A percentile compares a stretch with the other conserved stretches of the same genome.
Evolutionary conservation across 1,140 invertebrate species (phyloP).

Genomic region (Gryllus bimaculatus): DNA sequence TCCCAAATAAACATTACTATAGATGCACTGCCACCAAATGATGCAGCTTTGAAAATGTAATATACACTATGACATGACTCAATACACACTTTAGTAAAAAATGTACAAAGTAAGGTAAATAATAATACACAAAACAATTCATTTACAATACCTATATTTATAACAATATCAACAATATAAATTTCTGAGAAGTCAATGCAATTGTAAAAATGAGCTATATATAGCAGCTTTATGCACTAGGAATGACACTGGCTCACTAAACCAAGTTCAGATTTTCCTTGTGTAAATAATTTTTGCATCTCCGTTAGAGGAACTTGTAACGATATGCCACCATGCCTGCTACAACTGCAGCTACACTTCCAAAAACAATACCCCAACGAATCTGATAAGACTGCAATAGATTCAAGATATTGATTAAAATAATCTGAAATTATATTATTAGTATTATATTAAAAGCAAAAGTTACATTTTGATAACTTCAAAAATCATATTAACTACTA

Average conservation of each 20-base stretch:
- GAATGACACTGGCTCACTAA: not conserved
- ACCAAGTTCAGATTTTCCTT: not conserved
- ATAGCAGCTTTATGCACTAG: not conserved
- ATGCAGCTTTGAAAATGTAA: not conserved
- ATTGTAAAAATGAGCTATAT: not conserved
- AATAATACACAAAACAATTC: not conserved
- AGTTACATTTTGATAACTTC: not conserved
- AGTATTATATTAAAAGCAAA: not conserved
- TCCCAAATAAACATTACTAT: not conserved
- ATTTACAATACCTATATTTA: not conserved
- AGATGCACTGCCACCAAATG: not conserved
- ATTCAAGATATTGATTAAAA: not conserved
- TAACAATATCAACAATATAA: not conserved
- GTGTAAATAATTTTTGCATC: not conserved
- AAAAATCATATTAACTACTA: not conserved
- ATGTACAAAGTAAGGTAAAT: not conserved
- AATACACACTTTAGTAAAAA: not conserved
- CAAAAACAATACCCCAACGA: constrained; percentile 10
- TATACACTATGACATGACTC: not conserved
- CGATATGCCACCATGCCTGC: constrained; percentile 10
- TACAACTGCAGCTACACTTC: constrained; percentile 6
- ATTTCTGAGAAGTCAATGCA: not conserved
- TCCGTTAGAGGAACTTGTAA: constrained; percentile 8
- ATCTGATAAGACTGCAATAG: constrained; percentile 6
- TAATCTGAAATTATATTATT: not conserved